phyloP scores from a whole-genome alignment of 2,888 invertebrate genomes.

The Gortyna flavago region DNA sequence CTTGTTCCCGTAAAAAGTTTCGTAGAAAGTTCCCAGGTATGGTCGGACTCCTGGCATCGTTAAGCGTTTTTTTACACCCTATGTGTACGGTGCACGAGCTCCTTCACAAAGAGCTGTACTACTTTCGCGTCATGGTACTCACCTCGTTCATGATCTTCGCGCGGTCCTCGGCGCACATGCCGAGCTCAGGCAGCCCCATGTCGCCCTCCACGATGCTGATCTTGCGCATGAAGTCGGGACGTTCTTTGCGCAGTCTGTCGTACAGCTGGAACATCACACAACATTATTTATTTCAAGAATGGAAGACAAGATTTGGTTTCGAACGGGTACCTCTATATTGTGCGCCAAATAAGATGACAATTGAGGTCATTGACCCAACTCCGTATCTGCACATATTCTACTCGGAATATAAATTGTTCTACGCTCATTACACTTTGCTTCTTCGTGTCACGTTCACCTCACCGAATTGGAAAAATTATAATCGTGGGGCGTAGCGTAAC shows the following conservation, averaged over 20 bases:
- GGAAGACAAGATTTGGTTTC: neutral
- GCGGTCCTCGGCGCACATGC: conserved; percentile 81
- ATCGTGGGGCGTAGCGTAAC: too few relatives aligned
- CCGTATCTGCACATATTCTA: neutral
- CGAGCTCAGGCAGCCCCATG: conserved; percentile 77
- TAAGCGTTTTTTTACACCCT: neutral
- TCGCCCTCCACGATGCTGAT: conserved; percentile 84
- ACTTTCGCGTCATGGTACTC: conserved; percentile 14
- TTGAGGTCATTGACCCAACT: neutral
- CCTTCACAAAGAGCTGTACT: neutral
- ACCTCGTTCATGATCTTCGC: conserved; percentile 78
- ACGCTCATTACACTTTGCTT: too few relatives aligned
- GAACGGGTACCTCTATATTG: neutral
- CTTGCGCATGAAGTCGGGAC: conserved; percentile 83
- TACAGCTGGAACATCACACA: conserved; percentile 78
- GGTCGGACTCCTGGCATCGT: neutral
- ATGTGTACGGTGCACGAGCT: neutral
- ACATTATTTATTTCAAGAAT: neutral
- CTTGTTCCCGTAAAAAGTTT: too few relatives aligned
- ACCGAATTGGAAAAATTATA: too few relatives aligned
- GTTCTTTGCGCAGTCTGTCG: conserved; percentile 79
- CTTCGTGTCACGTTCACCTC: too few relatives aligned
- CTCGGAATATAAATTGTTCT: too few relatives aligned
- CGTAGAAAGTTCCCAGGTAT: neutral
- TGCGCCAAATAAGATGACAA: neutral